Evolutionary conservation across 2,888 invertebrate genomes (phyloP).

Genomic region (Andrena bicolor): DNA sequence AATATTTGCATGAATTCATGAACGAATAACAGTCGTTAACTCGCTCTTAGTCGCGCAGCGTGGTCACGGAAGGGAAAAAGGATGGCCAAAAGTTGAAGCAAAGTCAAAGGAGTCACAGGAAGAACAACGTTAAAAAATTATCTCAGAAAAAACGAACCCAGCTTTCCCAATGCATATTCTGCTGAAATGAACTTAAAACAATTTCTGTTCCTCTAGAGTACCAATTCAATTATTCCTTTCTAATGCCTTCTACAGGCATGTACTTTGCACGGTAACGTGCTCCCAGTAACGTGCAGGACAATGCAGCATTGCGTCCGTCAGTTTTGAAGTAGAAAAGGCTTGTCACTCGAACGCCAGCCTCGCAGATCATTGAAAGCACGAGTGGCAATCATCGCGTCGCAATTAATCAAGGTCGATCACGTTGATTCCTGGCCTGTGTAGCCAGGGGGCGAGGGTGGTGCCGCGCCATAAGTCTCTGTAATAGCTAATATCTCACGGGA

Average conservation of each 20-base stretch:
- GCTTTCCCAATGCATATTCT: too few species aligned
- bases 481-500: conserved; percentile 83
- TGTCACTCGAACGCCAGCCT: not conserved
- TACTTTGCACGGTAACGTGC: too few species aligned
- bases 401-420: conserved; percentile 76
- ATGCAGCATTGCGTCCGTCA: not conserved
- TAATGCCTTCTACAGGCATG: not conserved
- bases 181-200: too few species aligned
- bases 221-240: not conserved
- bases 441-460: conserved; percentile 63
- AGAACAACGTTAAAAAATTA: not conserved
- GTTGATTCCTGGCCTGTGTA: conserved; percentile 62
- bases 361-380: conserved; percentile 56
- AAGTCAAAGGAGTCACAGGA: not conserved
- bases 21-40: conserved; percentile 31
- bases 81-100: not conserved
- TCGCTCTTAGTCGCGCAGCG: not conserved
- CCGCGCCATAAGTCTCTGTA: conserved; percentile 80
- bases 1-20: conserved; percentile 74
- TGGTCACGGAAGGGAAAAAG: conserved; percentile 18
- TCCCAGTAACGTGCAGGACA: too few species aligned
- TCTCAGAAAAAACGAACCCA: not conserved
- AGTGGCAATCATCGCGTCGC: conserved; percentile 61
- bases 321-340: not conserved
- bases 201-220: too few species aligned